phyloP scores from a whole-genome alignment of 2,888 invertebrate genomes.

The Bugula neritina region DNA sequence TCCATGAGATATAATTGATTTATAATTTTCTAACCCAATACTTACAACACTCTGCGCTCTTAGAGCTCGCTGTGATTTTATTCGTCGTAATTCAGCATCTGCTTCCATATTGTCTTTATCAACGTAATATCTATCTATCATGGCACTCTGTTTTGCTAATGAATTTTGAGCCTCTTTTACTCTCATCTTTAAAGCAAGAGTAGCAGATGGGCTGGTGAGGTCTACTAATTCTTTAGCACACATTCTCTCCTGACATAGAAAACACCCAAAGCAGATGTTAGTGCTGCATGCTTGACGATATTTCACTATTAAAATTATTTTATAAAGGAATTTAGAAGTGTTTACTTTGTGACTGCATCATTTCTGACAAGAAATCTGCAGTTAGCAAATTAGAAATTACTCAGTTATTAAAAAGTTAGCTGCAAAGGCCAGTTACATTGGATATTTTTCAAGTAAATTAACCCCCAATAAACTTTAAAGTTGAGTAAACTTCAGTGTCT shows the following conservation, averaged over 20 bases:
- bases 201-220: not conserved
- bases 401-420: too few species aligned
- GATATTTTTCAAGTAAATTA: too few species aligned
- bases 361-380: too few species aligned
- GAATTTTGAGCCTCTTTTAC: not conserved
- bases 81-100: not conserved
- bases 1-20: too few species aligned
- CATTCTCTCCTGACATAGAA: constrained; percentile 14
- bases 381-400: too few species aligned
- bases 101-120: not conserved
- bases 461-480: too few species aligned
- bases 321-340: too few species aligned
- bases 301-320: too few species aligned
- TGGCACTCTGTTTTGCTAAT: not conserved
- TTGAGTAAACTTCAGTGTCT: too few species aligned
- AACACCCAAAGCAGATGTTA: not conserved
- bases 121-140: not conserved
- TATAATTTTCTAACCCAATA: too few species aligned
- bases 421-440: too few species aligned
- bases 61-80: not conserved
- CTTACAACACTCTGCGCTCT: constrained; percentile 9
- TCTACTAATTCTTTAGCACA: constrained; percentile 17
- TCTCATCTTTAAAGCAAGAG: not conserved
- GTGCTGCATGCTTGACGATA: not conserved
- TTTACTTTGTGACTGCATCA: too few species aligned